Conservation (phyloP, 2,113 vertebrate species). For the Heterochromis multidens region DNA sequence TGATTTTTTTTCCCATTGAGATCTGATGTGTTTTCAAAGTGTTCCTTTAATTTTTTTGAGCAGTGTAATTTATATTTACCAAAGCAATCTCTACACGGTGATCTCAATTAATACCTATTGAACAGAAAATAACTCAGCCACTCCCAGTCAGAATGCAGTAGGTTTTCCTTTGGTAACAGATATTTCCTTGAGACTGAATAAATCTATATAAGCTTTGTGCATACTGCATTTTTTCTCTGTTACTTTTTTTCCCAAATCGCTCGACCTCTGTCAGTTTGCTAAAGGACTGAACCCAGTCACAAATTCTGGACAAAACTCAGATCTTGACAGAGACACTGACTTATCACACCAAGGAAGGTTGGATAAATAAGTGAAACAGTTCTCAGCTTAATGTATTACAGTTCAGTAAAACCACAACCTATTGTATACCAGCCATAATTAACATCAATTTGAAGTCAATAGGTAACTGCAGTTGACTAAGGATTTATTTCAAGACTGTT, state of each 20-base stretch:
- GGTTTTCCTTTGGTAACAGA: neutral
- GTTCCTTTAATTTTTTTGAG: no score
- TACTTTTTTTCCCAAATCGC: neutral
- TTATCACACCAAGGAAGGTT: neutral
- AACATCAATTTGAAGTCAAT: accelerated
- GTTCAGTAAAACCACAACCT: neutral
- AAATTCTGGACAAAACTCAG: neutral
- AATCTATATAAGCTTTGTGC: neutral
- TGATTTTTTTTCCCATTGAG: no score
- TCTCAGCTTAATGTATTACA: neutral
- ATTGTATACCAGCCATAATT: neutral
- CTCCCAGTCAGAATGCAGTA: neutral
- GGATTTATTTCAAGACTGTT: neutral
- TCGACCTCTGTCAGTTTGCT: neutral
- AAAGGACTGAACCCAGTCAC: neutral
- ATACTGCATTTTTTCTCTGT: neutral
- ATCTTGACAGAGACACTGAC: neutral
- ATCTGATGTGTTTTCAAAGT: no score
- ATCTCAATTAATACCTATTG: neutral
- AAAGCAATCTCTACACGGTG: neutral
- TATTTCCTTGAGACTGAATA: neutral
- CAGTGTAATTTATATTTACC: no score
- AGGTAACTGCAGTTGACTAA: neutral
- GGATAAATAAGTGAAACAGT: neutral
- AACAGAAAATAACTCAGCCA: neutral